phyloP scores from a whole-genome alignment of 2,888 invertebrate species.

The Carcina quercana region DNA sequence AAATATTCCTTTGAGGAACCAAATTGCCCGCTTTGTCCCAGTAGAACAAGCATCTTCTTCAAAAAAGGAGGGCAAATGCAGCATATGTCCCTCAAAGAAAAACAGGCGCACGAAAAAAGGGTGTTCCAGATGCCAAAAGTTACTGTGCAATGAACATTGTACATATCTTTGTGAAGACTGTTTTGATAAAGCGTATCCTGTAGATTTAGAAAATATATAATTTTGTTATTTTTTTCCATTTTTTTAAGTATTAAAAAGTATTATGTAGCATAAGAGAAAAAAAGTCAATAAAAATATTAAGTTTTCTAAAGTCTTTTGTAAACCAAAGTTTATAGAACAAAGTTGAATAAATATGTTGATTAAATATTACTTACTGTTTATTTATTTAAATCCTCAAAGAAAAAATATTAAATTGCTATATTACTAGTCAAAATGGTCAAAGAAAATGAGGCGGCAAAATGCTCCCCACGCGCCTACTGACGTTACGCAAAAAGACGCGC shows the following conservation, averaged over 20 bases:
- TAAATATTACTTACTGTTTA: background rate
- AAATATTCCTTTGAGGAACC: background rate
- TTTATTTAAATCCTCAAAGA: conserved; percentile 2
- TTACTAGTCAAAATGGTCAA: conserved; percentile 3
- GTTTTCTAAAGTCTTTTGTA: background rate
- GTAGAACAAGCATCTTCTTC: background rate
- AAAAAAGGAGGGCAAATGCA: background rate
- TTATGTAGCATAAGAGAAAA: too few relatives aligned
- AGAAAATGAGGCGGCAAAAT: conserved; percentile 11
- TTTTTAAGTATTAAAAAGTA: too few relatives aligned
- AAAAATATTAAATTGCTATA: background rate
- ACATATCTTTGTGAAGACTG: conserved; percentile 7
- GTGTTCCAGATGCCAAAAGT: conserved; percentile 7
- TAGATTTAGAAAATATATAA: conserved; percentile 7
- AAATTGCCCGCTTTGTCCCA: too few relatives aligned
- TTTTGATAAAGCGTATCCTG: conserved; percentile 6
- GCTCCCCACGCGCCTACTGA: conserved; percentile 14
- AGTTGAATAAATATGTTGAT: conserved; percentile 1
- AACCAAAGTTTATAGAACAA: background rate
- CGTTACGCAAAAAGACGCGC: conserved; percentile 8
- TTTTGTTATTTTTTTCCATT: too few relatives aligned
- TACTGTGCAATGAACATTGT: conserved; percentile 13
- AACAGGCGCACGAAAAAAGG: conserved; percentile 1
- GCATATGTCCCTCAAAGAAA: conserved; percentile 1
- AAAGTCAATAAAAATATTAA: background rate